Evolutionary conservation across 2,888 invertebrate species (phyloP).

Genomic region (Stegana nigrithorax): DNA sequence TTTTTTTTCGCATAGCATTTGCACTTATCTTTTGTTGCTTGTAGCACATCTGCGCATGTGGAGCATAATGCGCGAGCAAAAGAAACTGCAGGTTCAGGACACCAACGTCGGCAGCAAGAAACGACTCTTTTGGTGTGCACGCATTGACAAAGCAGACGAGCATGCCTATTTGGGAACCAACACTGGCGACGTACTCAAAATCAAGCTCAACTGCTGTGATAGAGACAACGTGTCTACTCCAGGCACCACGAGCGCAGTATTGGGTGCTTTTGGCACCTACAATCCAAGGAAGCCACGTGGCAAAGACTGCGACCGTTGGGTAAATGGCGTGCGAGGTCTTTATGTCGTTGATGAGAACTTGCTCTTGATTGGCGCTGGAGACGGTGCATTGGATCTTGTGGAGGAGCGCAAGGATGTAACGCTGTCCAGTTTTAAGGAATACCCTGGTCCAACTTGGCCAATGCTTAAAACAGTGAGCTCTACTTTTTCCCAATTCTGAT

Average conservation of each 20-base stretch:
- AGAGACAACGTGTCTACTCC: conserved; percentile 45
- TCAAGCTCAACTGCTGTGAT: conserved; percentile 69
- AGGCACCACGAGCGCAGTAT: conserved; percentile 65
- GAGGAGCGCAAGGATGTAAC: conserved; percentile 71
- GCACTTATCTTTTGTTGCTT: neutral
- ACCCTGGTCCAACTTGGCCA: conserved; percentile 72
- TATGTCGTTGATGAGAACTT: conserved; percentile 73
- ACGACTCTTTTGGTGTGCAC: conserved; percentile 80
- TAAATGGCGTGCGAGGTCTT: conserved; percentile 73
- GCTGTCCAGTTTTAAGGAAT: conserved; percentile 56
- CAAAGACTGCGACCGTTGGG: conserved; percentile 66
- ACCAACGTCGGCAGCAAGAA: conserved; percentile 84
- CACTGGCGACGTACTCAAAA: conserved; percentile 73
- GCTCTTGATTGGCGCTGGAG: conserved; percentile 85
- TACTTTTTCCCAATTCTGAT: too few relatives aligned
- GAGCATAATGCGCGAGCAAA: conserved; percentile 77
- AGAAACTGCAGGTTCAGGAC: conserved; percentile 79
- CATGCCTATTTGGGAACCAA: conserved; percentile 89
- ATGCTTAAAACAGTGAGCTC: conserved; percentile 70
- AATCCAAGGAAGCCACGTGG: conserved; percentile 64
- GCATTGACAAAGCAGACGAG: conserved; percentile 77
- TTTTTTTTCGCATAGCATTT: conserved; percentile 27
- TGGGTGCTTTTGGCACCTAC: conserved; percentile 70
- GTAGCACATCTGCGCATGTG: conserved; percentile 79
- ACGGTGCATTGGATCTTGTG: conserved; percentile 83